These are phyloP conservation scores for Coptodon bakossiorum DNA, from an alignment of 2,113 vertebrate genomes.

Conservation along the genomic window DNA sequence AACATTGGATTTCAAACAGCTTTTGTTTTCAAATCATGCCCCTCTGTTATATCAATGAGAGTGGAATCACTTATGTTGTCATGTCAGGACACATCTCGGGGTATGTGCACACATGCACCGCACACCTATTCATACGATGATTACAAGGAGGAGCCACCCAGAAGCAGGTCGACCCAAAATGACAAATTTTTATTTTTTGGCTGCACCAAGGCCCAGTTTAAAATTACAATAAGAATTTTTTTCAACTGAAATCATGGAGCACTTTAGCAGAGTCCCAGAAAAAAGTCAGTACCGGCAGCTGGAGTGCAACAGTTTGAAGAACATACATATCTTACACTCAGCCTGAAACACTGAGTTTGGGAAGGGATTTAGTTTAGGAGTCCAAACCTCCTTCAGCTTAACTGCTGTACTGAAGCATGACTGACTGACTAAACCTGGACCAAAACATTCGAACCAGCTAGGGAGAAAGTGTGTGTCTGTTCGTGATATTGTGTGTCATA, in stretches of 20 bases:
- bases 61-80: not conserved
- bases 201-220: not conserved
- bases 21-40: not conserved
- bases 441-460: not conserved
- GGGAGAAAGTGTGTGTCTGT: not conserved
- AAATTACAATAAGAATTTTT: not conserved
- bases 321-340: not conserved
- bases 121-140: not conserved
- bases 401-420: not conserved
- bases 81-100: not conserved
- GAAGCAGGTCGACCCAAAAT: not conserved
- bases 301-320: not conserved
- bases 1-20: not conserved
- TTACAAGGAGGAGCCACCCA: not conserved
- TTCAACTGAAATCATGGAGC: not conserved
- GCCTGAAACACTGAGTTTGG: not conserved
- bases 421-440: conserved; percentile 6
- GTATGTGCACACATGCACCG: not conserved
- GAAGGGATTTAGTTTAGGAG: not conserved
- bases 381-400: conserved; percentile 2
- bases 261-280: not conserved
- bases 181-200: not conserved
- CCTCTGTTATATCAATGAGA: not conserved
- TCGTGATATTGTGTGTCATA: not conserved
- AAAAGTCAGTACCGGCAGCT: not conserved